Conservation (phyloP, 1,140 invertebrate genomes). For the Drosophila serrata region DNA sequence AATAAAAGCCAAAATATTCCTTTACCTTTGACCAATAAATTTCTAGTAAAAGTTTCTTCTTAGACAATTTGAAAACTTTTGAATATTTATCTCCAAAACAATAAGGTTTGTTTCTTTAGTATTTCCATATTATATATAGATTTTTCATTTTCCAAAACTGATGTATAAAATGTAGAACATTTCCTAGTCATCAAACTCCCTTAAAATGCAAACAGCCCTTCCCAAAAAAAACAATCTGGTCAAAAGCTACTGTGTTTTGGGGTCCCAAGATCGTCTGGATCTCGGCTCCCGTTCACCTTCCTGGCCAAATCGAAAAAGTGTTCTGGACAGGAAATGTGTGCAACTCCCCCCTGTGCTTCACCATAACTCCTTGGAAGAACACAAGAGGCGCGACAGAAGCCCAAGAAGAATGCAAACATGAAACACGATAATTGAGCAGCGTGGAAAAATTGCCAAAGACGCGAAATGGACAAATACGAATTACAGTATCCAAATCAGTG, state of each 20-base stretch:
- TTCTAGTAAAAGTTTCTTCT: too few species aligned
- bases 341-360: neutral
- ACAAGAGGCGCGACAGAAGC: conserved; percentile 64
- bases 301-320: conserved; percentile 69
- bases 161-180: conserved; percentile 16
- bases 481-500: conserved; percentile 83
- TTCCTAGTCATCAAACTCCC: conserved; percentile 3
- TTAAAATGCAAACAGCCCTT: conserved; percentile 20
- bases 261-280: neutral
- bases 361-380: neutral
- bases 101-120: neutral
- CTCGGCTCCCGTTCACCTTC: conserved; percentile 62
- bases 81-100: neutral
- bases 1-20: neutral
- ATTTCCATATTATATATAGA: neutral
- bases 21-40: too few species aligned
- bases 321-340: conserved; percentile 76
- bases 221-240: conserved; percentile 57
- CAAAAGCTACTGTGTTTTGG: conserved; percentile 50
- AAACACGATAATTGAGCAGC: conserved; percentile 83
- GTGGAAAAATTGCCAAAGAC: conserved; percentile 83
- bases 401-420: conserved; percentile 78
- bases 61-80: neutral
- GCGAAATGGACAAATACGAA: conserved; percentile 84
- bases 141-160: too few species aligned